phyloP scores from a whole-genome alignment of 30 jellyfish, hydroid and myxozoan species.

The Aurelia coerulea region DNA sequence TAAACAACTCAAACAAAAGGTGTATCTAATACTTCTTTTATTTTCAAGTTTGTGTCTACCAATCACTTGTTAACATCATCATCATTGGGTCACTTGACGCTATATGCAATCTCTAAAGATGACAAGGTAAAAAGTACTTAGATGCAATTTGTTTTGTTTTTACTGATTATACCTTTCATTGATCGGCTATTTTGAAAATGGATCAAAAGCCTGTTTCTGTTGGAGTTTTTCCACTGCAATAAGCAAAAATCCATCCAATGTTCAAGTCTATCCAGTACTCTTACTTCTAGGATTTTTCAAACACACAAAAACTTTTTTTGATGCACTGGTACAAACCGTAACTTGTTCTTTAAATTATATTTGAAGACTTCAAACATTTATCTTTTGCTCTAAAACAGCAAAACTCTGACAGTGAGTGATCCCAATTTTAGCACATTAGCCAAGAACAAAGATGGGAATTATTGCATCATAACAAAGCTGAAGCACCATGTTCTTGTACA shows the following conservation, averaged over 20 bases:
- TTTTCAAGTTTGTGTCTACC: constrained; percentile 50
- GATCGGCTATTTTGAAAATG: too few species aligned
- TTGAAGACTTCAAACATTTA: not conserved
- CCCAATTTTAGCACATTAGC: not conserved
- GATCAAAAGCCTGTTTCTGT: too few species aligned
- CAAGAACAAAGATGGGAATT: constrained; percentile 11
- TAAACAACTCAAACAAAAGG: too few species aligned
- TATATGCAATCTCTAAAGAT: constrained; percentile 22
- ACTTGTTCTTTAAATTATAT: not conserved
- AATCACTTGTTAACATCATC: constrained; percentile 56
- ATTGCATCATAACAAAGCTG: constrained; percentile 7
- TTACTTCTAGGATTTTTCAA: too few species aligned
- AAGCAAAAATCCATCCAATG: too few species aligned
- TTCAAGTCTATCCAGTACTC: too few species aligned
- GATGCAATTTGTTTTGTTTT: not conserved
- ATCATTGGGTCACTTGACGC: constrained; percentile 44
- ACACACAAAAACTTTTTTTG: too few species aligned
- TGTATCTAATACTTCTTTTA: not conserved
- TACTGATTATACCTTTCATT: too few species aligned
- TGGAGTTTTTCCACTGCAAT: too few species aligned
- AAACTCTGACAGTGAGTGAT: too few species aligned
- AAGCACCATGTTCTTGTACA: constrained; percentile 42
- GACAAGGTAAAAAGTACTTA: constrained; percentile 6
- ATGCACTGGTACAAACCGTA: too few species aligned
- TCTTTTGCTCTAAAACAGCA: not conserved